These are phyloP conservation scores for Drosophila nigritarsus DNA, from an alignment of 2,888 invertebrate species.

Conservation along the genomic window DNA sequence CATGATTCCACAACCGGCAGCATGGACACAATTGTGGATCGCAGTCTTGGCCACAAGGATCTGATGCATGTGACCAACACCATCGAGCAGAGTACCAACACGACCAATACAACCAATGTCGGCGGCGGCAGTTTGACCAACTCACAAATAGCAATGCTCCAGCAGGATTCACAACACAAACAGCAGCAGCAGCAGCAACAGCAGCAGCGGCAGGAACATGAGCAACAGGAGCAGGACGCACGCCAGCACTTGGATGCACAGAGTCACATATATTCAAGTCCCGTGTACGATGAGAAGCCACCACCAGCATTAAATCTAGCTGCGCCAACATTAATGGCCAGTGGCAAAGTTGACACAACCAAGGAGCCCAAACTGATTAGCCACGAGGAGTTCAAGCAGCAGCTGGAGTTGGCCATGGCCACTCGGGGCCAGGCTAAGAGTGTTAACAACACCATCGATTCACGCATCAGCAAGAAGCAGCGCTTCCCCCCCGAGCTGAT, in stretches of 20 bases:
- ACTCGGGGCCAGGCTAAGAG: conserved; percentile 54
- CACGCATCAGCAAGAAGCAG: conserved; percentile 83
- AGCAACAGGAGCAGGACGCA: conserved; percentile 42
- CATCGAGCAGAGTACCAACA: conserved; percentile 80
- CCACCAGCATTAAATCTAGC: conserved; percentile 67
- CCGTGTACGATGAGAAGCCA: conserved; percentile 83
- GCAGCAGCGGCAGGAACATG: conserved; percentile 22
- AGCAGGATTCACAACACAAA: conserved; percentile 43
- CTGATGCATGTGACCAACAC: conserved; percentile 74
- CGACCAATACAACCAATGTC: conserved; percentile 62
- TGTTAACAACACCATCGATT: conserved; percentile 75
- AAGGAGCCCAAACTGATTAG: conserved; percentile 79
- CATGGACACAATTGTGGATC: conserved; percentile 84
- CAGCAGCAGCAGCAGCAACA: conserved; percentile 37
- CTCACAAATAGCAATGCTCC: conserved; percentile 83
- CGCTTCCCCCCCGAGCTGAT: conserved; percentile 83
- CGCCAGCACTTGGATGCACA: conserved; percentile 77
- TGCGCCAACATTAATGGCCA: conserved; percentile 62
- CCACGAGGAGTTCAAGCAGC: conserved; percentile 83
- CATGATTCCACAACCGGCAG: conserved; percentile 83
- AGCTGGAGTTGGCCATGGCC: conserved; percentile 76
- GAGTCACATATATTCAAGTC: conserved; percentile 85
- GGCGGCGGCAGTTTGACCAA: conserved; percentile 78
- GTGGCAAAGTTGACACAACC: conserved; percentile 24
- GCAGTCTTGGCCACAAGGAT: conserved; percentile 72